A percentile compares a stretch with the other conserved stretches of the same genome.
Evolutionary conservation across 2,797 vertebrate species (phyloP).

Genomic region (Tokudaia muenninki): DNA sequence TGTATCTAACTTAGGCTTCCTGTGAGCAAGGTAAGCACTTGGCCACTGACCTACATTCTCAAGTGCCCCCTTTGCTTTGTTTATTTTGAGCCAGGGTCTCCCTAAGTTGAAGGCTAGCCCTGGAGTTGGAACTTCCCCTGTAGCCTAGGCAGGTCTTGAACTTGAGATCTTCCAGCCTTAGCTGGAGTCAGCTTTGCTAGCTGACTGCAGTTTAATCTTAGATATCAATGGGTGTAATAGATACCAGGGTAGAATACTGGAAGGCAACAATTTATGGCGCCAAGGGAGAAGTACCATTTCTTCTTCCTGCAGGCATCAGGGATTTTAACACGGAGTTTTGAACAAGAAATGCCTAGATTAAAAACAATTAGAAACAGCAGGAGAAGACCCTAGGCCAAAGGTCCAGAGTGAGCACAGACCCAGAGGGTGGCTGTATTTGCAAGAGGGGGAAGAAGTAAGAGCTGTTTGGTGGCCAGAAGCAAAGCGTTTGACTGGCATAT

Average conservation of each 20-base stretch:
- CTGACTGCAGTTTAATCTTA: neutral
- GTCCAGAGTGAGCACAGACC: neutral
- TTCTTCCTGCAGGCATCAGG: neutral
- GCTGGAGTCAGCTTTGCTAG: neutral
- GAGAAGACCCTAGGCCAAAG: conserved; percentile 1
- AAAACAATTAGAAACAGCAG: neutral
- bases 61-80: neutral
- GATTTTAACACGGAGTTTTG: neutral
- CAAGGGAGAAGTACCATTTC: neutral
- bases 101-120: neutral
- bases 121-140: neutral
- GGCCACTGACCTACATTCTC: neutral
- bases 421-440: neutral
- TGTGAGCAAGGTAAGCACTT: neutral
- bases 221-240: neutral
- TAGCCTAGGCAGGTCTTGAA: neutral
- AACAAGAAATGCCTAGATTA: neutral
- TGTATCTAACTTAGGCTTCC: neutral
- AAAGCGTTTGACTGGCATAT: neutral
- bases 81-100: neutral
- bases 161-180: neutral
- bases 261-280: neutral
- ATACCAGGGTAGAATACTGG: neutral
- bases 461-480: neutral
- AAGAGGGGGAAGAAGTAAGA: neutral